Evolutionary conservation across 2,113 vertebrate genomes (phyloP).

Genomic region (Pomatostomus ruficeps): DNA sequence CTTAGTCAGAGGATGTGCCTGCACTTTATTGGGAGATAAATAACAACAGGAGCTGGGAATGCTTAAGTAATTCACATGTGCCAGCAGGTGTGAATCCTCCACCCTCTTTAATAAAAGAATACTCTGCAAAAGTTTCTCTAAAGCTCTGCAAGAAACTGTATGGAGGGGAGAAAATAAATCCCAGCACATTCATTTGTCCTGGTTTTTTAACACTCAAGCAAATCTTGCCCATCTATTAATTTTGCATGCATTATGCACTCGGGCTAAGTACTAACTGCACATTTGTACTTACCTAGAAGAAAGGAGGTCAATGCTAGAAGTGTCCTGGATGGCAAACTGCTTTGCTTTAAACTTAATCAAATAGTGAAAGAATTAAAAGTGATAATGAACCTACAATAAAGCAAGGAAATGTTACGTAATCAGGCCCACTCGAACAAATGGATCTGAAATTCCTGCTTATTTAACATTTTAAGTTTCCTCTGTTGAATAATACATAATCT

Average conservation of each 20-base stretch:
- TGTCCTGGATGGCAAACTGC: not conserved
- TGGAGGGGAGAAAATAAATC: not conserved
- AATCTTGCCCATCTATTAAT: constrained; percentile 4
- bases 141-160: not conserved
- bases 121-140: not conserved
- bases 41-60: not conserved
- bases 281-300: not conserved
- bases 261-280: not conserved
- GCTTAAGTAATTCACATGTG: not conserved
- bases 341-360: not conserved
- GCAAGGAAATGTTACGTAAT: not conserved
- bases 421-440: not conserved
- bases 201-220: not conserved
- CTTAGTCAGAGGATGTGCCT: not conserved
- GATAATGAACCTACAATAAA: not conserved
- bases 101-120: not conserved
- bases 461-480: not conserved
- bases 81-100: not conserved
- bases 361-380: constrained; percentile 11
- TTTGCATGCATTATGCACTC: not conserved
- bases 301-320: not conserved
- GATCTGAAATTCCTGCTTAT: not conserved
- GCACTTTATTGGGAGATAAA: not conserved
- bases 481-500: constrained; percentile 10
- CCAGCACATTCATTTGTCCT: not conserved